Evolutionary conservation across 2,888 invertebrate species (phyloP).

Genomic region (Hirtodrosophila histrioides): DNA sequence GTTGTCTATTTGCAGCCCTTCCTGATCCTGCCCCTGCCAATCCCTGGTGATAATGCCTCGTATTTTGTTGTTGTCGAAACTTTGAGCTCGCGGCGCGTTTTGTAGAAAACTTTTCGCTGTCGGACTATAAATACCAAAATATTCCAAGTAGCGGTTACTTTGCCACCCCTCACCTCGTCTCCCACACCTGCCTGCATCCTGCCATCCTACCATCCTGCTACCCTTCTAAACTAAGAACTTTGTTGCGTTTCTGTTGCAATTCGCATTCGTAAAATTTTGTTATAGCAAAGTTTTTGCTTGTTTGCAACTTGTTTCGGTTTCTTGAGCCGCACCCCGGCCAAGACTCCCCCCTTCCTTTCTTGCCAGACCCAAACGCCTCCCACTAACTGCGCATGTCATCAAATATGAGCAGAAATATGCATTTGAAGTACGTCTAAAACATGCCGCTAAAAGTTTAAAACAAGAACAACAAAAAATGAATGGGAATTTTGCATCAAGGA

Average conservation of each 20-base stretch:
- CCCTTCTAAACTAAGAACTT: constrained; percentile 40
- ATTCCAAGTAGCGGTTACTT: constrained; percentile 25
- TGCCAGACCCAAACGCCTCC: neutral
- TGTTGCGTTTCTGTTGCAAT: constrained; percentile 56
- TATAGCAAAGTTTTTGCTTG: constrained; percentile 65
- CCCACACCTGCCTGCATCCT: constrained; percentile 3
- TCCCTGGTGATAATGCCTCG: constrained; percentile 28
- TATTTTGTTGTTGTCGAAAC: constrained; percentile 53
- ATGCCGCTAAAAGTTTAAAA: constrained; percentile 36
- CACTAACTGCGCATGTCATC: constrained; percentile 58
- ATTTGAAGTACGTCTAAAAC: constrained; percentile 41
- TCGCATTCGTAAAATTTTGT: constrained; percentile 50
- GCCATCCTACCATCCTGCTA: neutral
- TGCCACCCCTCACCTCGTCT: neutral
- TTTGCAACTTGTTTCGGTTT: constrained; percentile 72
- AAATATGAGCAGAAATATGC: constrained; percentile 64
- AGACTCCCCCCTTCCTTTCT: neutral
- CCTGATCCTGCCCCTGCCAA: neutral
- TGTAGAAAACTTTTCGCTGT: constrained; percentile 43
- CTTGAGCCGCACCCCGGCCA: constrained; percentile 14
- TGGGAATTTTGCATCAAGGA: constrained; percentile 24
- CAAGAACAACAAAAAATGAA: constrained; percentile 16
- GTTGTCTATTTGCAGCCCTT: constrained; percentile 47
- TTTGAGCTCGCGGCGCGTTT: constrained; percentile 31
- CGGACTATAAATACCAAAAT: constrained; percentile 51